These are phyloP conservation scores for Rhopalosiphum maidis DNA, from an alignment of 1,140 invertebrate species.

Conservation along the genomic window DNA sequence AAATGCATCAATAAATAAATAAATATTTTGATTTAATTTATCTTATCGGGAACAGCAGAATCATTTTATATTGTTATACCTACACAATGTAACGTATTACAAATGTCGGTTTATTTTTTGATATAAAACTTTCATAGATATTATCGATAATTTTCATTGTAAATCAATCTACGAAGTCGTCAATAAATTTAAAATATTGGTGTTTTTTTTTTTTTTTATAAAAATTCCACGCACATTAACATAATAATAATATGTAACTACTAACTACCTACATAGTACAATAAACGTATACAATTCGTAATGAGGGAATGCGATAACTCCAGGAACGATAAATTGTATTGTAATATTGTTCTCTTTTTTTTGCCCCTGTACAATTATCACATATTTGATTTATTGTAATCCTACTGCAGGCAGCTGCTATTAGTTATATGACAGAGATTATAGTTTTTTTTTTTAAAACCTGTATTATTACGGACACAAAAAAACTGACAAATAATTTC, in stretches of 20 bases:
- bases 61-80: not conserved
- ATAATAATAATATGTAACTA: not conserved
- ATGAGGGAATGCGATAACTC: not conserved
- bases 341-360: not conserved
- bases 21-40: not conserved
- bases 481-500: not conserved
- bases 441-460: not conserved
- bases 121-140: not conserved
- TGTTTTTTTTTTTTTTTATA: too few species aligned
- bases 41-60: not conserved
- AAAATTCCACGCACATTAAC: not conserved
- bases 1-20: not conserved
- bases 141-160: not conserved
- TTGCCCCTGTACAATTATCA: not conserved
- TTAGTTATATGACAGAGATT: not conserved
- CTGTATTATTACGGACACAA: not conserved
- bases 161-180: not conserved
- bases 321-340: not conserved
- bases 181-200: too few species aligned
- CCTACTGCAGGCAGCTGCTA: not conserved
- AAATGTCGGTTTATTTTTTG: not conserved
- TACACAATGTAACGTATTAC: not conserved
- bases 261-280: not conserved
- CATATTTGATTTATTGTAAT: slow-evolving; percentile 20
- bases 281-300: not conserved